These are phyloP conservation scores for Gallinago jamesoni DNA, from an alignment of 2,113 vertebrate species.

Conservation along the genomic window DNA sequence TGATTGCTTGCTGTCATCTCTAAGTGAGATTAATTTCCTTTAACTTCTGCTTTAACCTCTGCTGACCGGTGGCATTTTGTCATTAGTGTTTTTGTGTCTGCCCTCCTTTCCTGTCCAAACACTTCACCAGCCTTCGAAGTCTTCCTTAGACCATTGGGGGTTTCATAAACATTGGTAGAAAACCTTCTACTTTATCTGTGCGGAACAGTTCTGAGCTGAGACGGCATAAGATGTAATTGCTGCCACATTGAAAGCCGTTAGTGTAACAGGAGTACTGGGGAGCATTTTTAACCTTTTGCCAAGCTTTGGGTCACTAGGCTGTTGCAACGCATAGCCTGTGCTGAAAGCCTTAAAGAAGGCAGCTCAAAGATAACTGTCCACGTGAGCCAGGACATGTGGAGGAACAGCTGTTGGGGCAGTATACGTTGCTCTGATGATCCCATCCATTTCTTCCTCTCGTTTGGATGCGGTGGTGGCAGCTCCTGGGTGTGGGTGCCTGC, in stretches of 20 bases:
- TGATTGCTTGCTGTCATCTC: not conserved
- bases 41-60: not conserved
- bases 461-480: not conserved
- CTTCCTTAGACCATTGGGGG: not conserved
- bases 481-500: not conserved
- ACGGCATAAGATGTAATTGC: not conserved
- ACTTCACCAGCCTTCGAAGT: not conserved
- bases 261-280: not conserved
- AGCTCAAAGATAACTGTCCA: not conserved
- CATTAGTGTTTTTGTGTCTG: not conserved
- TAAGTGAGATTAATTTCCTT: not conserved
- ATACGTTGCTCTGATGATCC: not conserved
- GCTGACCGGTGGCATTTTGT: not conserved
- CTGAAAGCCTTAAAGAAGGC: not conserved
- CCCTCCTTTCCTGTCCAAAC: not conserved
- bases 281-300: not conserved
- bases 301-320: not conserved
- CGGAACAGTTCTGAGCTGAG: not conserved
- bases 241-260: not conserved
- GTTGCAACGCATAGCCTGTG: not conserved
- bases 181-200: not conserved
- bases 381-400: not conserved
- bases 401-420: conserved; percentile 37
- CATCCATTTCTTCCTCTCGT: not conserved
- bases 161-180: not conserved